Evolutionary conservation across 2,797 vertebrate species (phyloP), one percentile per base, ranked within the genome.

Genomic region (Diplodus puntazzo): DNA sequence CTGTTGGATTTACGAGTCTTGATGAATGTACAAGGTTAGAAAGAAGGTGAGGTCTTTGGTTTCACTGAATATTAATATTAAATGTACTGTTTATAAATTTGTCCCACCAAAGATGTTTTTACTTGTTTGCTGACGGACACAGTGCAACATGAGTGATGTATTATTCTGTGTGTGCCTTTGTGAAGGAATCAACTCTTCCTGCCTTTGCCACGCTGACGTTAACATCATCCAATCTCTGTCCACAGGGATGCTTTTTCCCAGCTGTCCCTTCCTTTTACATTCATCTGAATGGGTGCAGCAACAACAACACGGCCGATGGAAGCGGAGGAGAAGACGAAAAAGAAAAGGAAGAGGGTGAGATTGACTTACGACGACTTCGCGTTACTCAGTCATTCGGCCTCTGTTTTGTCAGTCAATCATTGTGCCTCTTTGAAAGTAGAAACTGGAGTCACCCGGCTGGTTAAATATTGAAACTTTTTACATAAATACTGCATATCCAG

Each of bases 371-470:
- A 45, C 58, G 82, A 78, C 21, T 87, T 89, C 23, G 71, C 61
- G 52, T 85, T 76, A 3, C 83, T 87, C 67, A 85, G 87, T 76
- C 34, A 73, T 9, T 7, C 18, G 59, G 52, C n/a, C 11, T 34
- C 30, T 63, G 25, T 42, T 50, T 46, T n/a, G 7, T 61, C 30
- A 12, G 27, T 79, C 5, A 57, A 7, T 72, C 1, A 63, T 59
- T 67, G 8, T 69, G 3, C 12, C 34, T n/a, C 10, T 55, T 39
- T 34, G 2, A 34, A 3, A 63, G n/a, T 7, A n/a, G 21, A 53
- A 69, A 42, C 16, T 25, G 18, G n/a, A 43, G 5, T 3, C 1
- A 54, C 23, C 7, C 14, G 14, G 10, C 39, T 50, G 42, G 52
- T 49, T 49, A 45, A 61, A 27, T 60, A 23, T 55, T 77, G 16